Evolutionary conservation across 2,888 invertebrate species (phyloP).

Genomic region (Sphinx pinastri): DNA sequence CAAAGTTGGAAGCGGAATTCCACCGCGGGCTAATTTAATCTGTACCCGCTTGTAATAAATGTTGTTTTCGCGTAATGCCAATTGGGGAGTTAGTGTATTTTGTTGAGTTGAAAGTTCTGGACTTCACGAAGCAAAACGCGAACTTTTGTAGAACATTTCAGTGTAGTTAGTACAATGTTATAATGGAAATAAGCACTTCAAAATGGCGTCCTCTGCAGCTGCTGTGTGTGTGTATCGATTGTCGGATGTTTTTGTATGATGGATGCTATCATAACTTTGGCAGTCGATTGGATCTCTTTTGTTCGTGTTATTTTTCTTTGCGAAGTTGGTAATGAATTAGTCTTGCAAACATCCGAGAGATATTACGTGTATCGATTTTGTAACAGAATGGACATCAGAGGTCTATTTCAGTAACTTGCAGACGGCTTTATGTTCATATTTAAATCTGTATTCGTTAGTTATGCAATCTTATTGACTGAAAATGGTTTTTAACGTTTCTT

Average conservation of each 20-base stretch:
- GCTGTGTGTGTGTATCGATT: conserved; percentile 72
- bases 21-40: conserved; percentile 80
- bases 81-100: conserved; percentile 75
- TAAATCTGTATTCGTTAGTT: background rate
- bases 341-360: no score
- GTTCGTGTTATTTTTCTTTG: conserved; percentile 22
- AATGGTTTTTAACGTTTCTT: background rate
- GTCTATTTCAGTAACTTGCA: conserved; percentile 1
- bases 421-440: conserved; percentile 1
- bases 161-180: conserved; percentile 85
- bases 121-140: conserved; percentile 84
- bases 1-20: conserved; percentile 81
- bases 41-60: conserved; percentile 82
- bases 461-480: background rate
- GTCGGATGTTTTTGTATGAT: conserved; percentile 57
- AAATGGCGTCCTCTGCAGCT: conserved; percentile 82
- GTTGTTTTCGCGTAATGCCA: conserved; percentile 81
- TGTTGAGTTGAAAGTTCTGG: conserved; percentile 77
- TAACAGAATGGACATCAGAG: background rate
- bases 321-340: conserved; percentile 5
- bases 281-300: conserved; percentile 44
- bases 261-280: conserved; percentile 54
- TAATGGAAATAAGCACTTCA: conserved; percentile 84
- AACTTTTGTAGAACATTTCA: conserved; percentile 85
- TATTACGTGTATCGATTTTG: conserved; percentile 5